phyloP scores from a whole-genome alignment of 1,140 invertebrate genomes.

The Ceratosolen solmsi region DNA sequence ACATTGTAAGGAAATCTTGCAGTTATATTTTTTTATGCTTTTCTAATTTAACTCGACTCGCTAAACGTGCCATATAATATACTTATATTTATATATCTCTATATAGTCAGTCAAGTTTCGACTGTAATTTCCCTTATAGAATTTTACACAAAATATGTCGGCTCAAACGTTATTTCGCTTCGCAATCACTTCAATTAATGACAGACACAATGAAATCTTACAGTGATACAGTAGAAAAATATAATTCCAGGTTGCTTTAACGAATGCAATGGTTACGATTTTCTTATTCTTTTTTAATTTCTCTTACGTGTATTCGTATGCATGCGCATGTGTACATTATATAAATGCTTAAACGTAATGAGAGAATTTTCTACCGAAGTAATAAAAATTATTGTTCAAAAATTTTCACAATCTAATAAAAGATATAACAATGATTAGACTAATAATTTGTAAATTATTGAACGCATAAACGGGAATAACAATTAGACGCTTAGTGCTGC shows the following conservation, averaged over 20 bases:
- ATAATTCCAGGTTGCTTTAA: conserved; percentile 68
- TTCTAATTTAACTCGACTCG: conserved; percentile 16
- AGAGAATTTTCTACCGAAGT: conserved; percentile 47
- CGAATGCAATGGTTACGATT: conserved; percentile 50
- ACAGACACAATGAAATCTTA: conserved; percentile 56
- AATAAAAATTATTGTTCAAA: not conserved
- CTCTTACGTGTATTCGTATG: conserved; percentile 19
- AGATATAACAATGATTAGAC: not conserved
- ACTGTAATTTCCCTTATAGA: conserved; percentile 48
- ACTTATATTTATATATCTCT: conserved; percentile 49
- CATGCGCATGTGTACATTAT: conserved; percentile 11
- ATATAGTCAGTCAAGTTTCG: conserved; percentile 39
- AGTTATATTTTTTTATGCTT: conserved; percentile 19
- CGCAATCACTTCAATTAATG: conserved; percentile 51
- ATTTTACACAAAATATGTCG: conserved; percentile 43
- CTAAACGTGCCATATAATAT: conserved; percentile 50
- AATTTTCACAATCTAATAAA: not conserved
- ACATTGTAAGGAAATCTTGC: conserved; percentile 33
- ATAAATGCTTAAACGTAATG: conserved; percentile 28
- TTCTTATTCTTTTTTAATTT: conserved; percentile 1
- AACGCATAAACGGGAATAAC: not conserved
- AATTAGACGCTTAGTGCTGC: not conserved
- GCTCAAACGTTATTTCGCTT: conserved; percentile 37
- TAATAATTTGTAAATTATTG: not conserved
- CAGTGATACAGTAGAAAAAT: conserved; percentile 72